These are phyloP conservation scores for Onychostruthus taczanowskii DNA, from an alignment of 2,113 vertebrate genomes.

Conservation along the genomic window DNA sequence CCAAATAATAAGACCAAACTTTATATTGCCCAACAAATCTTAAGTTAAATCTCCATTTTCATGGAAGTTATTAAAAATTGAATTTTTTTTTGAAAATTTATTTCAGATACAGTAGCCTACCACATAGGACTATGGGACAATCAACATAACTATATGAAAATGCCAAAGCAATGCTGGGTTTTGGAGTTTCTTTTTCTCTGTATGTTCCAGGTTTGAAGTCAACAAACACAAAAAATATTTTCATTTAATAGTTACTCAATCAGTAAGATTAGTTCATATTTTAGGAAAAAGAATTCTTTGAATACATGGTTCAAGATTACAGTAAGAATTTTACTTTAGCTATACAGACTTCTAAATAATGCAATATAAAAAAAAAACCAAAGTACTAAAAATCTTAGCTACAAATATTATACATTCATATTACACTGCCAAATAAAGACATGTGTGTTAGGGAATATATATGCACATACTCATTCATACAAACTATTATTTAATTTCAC, in stretches of 20 bases:
- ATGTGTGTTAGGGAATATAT: not conserved
- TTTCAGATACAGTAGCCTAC: not conserved
- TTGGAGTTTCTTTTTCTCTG: not conserved
- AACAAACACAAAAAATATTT: not conserved
- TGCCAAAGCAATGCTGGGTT: not conserved
- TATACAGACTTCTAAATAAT: not conserved
- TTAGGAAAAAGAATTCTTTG: not conserved
- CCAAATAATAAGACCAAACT: not conserved
- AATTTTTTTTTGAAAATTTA: not conserved
- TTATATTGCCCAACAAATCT: not conserved
- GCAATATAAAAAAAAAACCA: not conserved
- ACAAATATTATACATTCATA: not conserved
- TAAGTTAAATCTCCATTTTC: not conserved
- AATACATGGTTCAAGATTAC: not conserved
- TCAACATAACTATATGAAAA: not conserved
- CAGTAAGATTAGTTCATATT: not conserved
- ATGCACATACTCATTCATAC: not conserved
- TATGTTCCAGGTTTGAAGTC: not conserved
- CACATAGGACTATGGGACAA: not conserved
- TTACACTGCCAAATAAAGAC: not conserved
- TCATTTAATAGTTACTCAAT: not conserved
- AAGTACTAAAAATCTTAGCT: not conserved
- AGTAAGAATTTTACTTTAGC: not conserved
- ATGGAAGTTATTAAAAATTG: not conserved
- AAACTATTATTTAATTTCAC: not conserved